Evolutionary conservation across 30 jellyfish, hydroid and myxozoan genomes (phyloP).

Genomic region (Chironex yamaguchii): DNA sequence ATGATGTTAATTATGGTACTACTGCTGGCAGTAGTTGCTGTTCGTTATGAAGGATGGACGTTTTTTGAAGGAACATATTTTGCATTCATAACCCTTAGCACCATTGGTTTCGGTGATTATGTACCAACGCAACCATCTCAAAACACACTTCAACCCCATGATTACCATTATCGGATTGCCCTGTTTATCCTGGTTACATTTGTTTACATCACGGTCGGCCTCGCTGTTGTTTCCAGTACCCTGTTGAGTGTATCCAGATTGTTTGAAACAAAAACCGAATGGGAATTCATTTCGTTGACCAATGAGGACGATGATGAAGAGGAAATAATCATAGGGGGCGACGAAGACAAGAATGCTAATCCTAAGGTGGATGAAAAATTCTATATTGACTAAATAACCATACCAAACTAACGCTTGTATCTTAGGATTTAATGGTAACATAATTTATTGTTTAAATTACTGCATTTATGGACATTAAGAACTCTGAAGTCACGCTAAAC

Average conservation of each 20-base stretch:
- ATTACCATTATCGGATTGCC: slow-evolving; percentile 83
- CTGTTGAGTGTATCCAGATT: slow-evolving; percentile 84
- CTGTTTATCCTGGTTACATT: slow-evolving; percentile 81
- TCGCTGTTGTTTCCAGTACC: slow-evolving; percentile 92
- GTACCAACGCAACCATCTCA: slow-evolving; percentile 90
- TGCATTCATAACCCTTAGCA: slow-evolving; percentile 85
- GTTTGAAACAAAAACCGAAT: slow-evolving; percentile 87
- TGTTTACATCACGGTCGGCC: slow-evolving; percentile 89
- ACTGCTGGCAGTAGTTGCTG: slow-evolving; percentile 80
- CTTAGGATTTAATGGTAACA: too few relatives aligned
- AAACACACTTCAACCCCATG: slow-evolving; percentile 30
- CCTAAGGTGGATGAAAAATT: background rate
- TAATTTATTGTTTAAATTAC: too few relatives aligned
- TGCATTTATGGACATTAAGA: too few relatives aligned
- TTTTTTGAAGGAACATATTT: slow-evolving; percentile 89
- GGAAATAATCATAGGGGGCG: slow-evolving; percentile 64
- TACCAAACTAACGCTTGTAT: too few relatives aligned
- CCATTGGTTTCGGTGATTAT: slow-evolving; percentile 95
- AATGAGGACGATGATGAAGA: slow-evolving; percentile 83
- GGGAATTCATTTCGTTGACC: slow-evolving; percentile 88
- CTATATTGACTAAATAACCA: background rate
- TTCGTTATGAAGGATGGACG: slow-evolving; percentile 92
- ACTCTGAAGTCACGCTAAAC: too few relatives aligned
- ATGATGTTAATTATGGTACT: slow-evolving; percentile 74
- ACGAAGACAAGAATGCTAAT: slow-evolving; percentile 62